Conservation (phyloP, 2,888 invertebrate genomes). For the Anthophora plumipes region DNA sequence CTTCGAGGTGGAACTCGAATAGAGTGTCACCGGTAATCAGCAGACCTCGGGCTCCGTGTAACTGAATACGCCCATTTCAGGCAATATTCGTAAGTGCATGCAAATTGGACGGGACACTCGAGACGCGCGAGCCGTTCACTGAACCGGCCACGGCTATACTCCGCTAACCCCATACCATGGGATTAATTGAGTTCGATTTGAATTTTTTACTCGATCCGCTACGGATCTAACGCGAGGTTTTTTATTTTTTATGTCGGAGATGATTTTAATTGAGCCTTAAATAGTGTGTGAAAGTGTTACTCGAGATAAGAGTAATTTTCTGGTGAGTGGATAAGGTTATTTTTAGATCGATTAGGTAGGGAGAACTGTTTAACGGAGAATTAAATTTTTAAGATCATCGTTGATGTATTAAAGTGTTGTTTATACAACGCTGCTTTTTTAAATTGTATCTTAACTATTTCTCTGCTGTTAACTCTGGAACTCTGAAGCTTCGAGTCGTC, state of each 20-base stretch:
- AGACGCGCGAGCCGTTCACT: conserved; percentile 33
- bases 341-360: too few relatives aligned
- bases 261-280: background rate
- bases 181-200: conserved; percentile 37
- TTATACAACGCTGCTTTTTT: too few relatives aligned
- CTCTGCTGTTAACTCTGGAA: too few relatives aligned
- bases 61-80: conserved; percentile 54
- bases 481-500: too few relatives aligned
- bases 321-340: too few relatives aligned
- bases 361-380: too few relatives aligned
- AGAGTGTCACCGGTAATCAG: conserved; percentile 60
- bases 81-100: conserved; percentile 53
- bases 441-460: too few relatives aligned
- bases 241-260: background rate
- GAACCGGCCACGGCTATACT: conserved; percentile 10
- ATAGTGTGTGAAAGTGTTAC: background rate
- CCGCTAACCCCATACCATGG: background rate
- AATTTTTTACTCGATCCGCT: conserved; percentile 1
- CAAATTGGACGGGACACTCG: conserved; percentile 51
- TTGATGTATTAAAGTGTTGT: too few relatives aligned
- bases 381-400: too few relatives aligned
- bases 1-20: conserved; percentile 41
- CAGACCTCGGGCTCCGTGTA: conserved; percentile 52
- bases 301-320: too few relatives aligned
- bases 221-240: background rate